These are phyloP conservation scores for Pongo pygmaeus DNA, from an alignment of 2,113 vertebrate species.

Conservation along the genomic window DNA sequence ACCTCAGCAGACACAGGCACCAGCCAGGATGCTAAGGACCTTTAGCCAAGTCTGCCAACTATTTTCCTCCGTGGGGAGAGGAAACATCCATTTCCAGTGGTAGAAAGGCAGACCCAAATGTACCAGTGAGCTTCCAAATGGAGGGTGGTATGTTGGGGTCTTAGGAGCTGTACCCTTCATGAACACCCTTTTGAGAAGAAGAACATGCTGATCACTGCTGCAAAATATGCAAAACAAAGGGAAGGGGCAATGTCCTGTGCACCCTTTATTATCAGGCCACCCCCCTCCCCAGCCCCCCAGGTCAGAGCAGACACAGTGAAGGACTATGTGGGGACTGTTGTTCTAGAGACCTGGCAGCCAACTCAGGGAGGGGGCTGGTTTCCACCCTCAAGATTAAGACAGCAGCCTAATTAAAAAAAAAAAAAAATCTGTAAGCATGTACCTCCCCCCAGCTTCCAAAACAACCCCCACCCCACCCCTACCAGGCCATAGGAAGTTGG, in stretches of 20 bases:
- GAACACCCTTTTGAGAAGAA: neutral
- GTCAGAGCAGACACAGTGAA: neutral
- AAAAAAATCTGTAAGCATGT: neutral
- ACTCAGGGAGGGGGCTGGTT: neutral
- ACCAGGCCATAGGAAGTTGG: slow-evolving; percentile 56
- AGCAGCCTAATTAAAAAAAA: neutral
- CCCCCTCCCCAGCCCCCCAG: too few species aligned
- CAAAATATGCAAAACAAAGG: neutral
- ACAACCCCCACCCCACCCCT: neutral
- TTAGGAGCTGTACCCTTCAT: neutral
- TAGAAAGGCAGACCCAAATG: neutral
- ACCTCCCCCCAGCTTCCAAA: neutral
- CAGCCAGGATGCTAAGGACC: neutral
- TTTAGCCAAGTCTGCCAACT: neutral
- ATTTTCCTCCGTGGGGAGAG: neutral
- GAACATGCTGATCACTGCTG: neutral
- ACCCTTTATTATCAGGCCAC: neutral
- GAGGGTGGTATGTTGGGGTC: neutral
- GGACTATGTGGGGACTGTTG: too few species aligned
- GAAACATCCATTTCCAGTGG: neutral
- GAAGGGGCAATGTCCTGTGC: too few species aligned
- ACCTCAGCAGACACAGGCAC: neutral
- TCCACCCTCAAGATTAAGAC: neutral
- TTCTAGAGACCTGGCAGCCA: neutral
- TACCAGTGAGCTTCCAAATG: neutral